A percentile compares a stretch with the other conserved stretches of the same genome.
Evolutionary conservation across 2,888 invertebrate genomes (phyloP).

Genomic region (Helleia helle): DNA sequence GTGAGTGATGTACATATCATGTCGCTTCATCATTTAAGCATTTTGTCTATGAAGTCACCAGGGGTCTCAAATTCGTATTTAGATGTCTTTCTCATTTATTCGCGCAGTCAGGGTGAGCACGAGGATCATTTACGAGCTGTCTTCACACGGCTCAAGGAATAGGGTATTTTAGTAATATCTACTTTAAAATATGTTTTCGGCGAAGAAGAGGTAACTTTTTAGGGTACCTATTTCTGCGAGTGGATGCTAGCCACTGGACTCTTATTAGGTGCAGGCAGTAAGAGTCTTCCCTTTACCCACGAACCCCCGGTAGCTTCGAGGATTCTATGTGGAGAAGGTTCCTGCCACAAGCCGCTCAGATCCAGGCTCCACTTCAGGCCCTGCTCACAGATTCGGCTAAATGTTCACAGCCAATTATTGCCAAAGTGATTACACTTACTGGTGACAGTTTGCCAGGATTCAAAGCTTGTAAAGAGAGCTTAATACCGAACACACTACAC

Average conservation of each 20-base stretch:
- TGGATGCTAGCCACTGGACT: no score
- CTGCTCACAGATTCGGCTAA: constrained; percentile 25
- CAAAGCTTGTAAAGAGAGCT: not conserved
- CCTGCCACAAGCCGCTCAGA: no score
- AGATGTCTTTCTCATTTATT: constrained; percentile 32
- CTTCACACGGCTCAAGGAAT: constrained; percentile 19
- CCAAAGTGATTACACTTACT: constrained; percentile 13
- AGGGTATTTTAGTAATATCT: constrained; percentile 23
- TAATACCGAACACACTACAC: no score
- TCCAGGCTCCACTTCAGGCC: constrained; percentile 23
- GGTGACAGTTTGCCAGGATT: not conserved
- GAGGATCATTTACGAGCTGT: constrained; percentile 20
- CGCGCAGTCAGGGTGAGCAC: no score
- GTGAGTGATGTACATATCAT: no score
- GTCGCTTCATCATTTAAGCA: constrained; percentile 41
- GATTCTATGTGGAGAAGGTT: no score
- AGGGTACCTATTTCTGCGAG: constrained; percentile 23
- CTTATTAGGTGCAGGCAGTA: constrained; percentile 27
- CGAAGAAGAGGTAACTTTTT: constrained; percentile 18
- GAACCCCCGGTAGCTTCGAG: constrained; percentile 19
- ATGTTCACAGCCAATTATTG: constrained; percentile 26
- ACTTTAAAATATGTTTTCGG: constrained; percentile 24
- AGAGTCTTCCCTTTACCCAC: constrained; percentile 20
- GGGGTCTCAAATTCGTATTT: constrained; percentile 26
- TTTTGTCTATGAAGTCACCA: constrained; percentile 30